Evolutionary conservation across 2,797 vertebrate species (phyloP).

Genomic region (Lutjanus campechanus): DNA sequence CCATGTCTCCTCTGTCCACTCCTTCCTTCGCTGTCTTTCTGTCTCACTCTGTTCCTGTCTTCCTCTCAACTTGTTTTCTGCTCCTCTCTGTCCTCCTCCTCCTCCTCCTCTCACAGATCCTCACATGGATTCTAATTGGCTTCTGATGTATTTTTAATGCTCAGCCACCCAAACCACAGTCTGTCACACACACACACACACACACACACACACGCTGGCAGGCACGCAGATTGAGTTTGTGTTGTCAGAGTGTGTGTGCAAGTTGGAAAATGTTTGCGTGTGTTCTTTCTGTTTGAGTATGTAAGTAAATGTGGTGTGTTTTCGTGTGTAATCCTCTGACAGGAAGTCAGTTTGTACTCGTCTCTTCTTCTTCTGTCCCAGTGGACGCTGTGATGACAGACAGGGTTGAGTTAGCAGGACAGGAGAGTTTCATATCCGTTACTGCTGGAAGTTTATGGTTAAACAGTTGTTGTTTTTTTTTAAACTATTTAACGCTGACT

Average conservation of each 20-base stretch:
- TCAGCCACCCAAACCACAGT: constrained; percentile 14
- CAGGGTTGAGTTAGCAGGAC: not conserved
- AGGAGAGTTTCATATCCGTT: not conserved
- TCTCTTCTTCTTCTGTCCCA: constrained; percentile 32
- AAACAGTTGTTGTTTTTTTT: constrained; percentile 43
- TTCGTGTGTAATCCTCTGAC: constrained; percentile 15
- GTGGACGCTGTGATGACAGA: constrained; percentile 25
- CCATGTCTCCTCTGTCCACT: not conserved
- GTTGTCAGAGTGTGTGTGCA: not conserved
- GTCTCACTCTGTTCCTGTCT: not conserved
- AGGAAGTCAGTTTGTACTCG: constrained; percentile 46
- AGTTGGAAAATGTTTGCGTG: not conserved
- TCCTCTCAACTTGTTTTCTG: not conserved
- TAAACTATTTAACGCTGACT: constrained; percentile 8
- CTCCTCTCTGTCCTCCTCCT: not conserved
- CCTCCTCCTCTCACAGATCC: not conserved
- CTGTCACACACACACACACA: not conserved
- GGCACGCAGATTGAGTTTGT: not conserved
- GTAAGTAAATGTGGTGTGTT: not conserved
- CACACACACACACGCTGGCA: too few species aligned
- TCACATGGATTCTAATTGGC: constrained; percentile 49
- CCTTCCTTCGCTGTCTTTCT: not conserved
- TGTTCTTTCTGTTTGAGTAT: not conserved
- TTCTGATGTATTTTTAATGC: constrained; percentile 64
- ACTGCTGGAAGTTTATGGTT: constrained; percentile 8